Percentiles rank a stretch among this genome's conserved stretches.
Conservation (phyloP, 2,113 vertebrate genomes). For the Cyanoramphus novaezelandiae region DNA sequence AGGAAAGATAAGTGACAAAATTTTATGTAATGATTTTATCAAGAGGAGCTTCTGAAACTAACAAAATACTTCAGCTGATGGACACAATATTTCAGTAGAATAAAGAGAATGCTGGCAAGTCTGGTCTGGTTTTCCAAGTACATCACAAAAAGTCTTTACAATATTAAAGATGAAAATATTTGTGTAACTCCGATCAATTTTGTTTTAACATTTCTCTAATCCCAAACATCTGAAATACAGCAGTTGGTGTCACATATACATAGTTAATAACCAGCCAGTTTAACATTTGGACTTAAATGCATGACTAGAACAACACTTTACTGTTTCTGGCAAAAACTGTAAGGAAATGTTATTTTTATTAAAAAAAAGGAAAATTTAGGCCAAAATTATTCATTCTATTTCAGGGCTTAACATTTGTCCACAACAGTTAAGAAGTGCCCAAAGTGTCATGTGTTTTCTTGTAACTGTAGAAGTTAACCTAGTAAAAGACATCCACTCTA, state of each 20-base stretch:
- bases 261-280: background rate
- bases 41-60: background rate
- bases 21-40: background rate
- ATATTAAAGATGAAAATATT: background rate
- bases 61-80: background rate
- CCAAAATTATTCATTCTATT: background rate
- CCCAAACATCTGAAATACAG: background rate
- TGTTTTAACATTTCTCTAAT: background rate
- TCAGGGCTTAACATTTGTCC: background rate
- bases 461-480: background rate
- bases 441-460: background rate
- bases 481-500: background rate
- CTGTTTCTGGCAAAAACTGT: background rate
- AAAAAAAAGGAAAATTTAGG: background rate
- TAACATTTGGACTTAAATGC: background rate
- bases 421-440: background rate
- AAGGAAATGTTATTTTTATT: background rate
- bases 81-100: background rate
- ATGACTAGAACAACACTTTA: background rate
- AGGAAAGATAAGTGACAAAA: background rate
- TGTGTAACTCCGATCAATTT: background rate
- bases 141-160: background rate
- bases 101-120: background rate
- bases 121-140: background rate
- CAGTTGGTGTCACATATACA: background rate